These are phyloP conservation scores for Nematopogon swammerdamellus DNA, from an alignment of 2,888 invertebrate species.

Conservation along the genomic window DNA sequence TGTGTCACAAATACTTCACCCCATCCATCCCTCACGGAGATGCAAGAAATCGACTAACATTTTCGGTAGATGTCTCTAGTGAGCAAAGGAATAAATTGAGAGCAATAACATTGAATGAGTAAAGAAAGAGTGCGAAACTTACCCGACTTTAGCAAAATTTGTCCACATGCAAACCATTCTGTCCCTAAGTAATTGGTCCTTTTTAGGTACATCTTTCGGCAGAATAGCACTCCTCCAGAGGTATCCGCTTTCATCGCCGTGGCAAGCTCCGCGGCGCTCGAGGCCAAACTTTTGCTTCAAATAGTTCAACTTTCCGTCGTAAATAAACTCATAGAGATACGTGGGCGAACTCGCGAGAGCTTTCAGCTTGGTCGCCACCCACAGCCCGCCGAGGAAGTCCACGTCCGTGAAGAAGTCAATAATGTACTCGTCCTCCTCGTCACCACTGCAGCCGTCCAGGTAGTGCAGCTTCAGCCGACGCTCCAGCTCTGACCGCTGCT, in stretches of 20 bases:
- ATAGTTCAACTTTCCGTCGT: slow-evolving; percentile 51
- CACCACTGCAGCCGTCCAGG: slow-evolving; percentile 28
- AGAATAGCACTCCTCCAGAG: slow-evolving; percentile 37
- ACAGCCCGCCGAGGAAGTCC: slow-evolving; percentile 35
- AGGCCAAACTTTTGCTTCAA: slow-evolving; percentile 40
- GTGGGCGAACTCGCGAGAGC: slow-evolving; percentile 36
- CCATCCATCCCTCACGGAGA: too few species aligned
- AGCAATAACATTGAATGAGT: too few species aligned
- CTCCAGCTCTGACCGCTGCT: slow-evolving; percentile 22
- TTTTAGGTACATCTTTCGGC: slow-evolving; percentile 18
- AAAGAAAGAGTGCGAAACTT: too few species aligned
- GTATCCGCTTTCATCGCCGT: slow-evolving; percentile 61
- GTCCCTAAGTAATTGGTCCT: slow-evolving; percentile 32
- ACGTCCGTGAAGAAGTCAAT: slow-evolving; percentile 48
- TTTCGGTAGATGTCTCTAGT: too few species aligned
- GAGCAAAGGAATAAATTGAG: too few species aligned
- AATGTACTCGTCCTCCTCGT: slow-evolving; percentile 33
- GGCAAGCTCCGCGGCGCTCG: slow-evolving; percentile 49
- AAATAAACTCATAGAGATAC: slow-evolving; percentile 58
- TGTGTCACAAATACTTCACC: too few species aligned
- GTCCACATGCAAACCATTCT: slow-evolving; percentile 58
- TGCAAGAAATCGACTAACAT: too few species aligned
- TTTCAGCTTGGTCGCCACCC: slow-evolving; percentile 27
- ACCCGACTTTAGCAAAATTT: slow-evolving; percentile 60
- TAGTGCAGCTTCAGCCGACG: slow-evolving; percentile 35